These are phyloP conservation scores for Perca fluviatilis DNA, from an alignment of 2,113 vertebrate species.

Conservation along the genomic window DNA sequence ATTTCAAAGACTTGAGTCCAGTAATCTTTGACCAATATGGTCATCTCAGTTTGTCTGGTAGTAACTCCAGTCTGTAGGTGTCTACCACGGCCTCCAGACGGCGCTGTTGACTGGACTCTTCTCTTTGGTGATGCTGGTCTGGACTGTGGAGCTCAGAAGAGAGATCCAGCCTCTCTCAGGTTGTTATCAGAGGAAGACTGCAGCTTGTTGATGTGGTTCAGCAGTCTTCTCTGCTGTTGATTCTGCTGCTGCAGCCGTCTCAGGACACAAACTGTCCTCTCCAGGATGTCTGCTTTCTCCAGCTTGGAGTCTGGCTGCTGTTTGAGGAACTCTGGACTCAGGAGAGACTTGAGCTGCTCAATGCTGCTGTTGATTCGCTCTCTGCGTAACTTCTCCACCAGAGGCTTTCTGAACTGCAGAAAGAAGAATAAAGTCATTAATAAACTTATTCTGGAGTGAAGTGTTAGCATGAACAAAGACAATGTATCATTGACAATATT, in stretches of 20 bases:
- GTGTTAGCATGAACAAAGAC: neutral
- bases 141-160: constrained; percentile 45
- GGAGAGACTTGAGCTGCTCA: constrained; percentile 60
- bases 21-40: too few species aligned
- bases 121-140: constrained; percentile 25
- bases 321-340: constrained; percentile 67
- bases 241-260: constrained; percentile 48
- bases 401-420: constrained; percentile 70
- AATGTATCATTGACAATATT: neutral
- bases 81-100: too few species aligned
- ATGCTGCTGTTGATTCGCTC: constrained; percentile 80
- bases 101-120: too few species aligned
- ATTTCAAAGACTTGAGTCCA: too few species aligned
- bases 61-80: too few species aligned
- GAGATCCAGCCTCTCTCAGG: constrained; percentile 36
- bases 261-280: constrained; percentile 71
- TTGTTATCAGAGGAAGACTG: constrained; percentile 42
- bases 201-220: constrained; percentile 55
- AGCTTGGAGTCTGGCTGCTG: constrained; percentile 79
- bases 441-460: neutral
- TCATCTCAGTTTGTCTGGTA: too few species aligned
- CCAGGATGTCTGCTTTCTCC: constrained; percentile 81
- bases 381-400: constrained; percentile 78
- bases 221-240: constrained; percentile 43
- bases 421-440: constrained; percentile 42